Evolutionary conservation across 1,140 invertebrate species (phyloP).

Genomic region (Drosophila suzukii): DNA sequence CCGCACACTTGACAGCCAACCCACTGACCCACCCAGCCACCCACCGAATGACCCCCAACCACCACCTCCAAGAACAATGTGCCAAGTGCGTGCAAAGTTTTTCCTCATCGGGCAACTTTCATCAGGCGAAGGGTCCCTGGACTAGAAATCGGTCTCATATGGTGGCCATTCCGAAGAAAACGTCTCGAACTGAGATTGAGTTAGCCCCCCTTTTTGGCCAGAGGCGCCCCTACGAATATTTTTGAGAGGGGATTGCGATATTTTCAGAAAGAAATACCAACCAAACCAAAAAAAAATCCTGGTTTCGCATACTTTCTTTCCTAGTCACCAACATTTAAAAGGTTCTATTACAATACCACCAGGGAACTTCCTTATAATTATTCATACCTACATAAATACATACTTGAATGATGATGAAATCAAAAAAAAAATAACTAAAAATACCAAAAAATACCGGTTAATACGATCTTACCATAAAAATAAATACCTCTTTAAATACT

Average conservation of each 20-base stretch:
- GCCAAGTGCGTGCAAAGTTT: constrained; percentile 62
- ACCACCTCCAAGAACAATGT: constrained; percentile 36
- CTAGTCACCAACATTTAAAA: too few species aligned
- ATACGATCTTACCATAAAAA: too few species aligned
- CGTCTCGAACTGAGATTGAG: constrained; percentile 11
- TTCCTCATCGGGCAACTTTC: constrained; percentile 51
- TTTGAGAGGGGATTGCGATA: neutral
- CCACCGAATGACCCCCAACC: neutral
- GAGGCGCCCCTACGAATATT: neutral
- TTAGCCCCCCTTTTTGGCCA: neutral
- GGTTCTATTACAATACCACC: too few species aligned
- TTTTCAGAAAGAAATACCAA: too few species aligned
- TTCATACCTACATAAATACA: too few species aligned
- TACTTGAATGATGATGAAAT: too few species aligned
- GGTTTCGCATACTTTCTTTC: too few species aligned
- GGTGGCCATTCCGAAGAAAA: constrained; percentile 25
- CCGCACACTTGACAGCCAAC: constrained; percentile 45
- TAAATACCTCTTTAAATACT: too few species aligned
- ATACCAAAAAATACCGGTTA: too few species aligned
- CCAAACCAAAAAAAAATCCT: too few species aligned
- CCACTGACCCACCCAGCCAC: neutral
- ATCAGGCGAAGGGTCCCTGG: constrained; percentile 12
- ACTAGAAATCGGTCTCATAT: constrained; percentile 37
- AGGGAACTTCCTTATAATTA: too few species aligned
- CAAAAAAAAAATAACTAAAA: too few species aligned